These are phyloP conservation scores for Troides oblongomaculatus DNA, from an alignment of 2,888 invertebrate genomes.

Conservation along the genomic window DNA sequence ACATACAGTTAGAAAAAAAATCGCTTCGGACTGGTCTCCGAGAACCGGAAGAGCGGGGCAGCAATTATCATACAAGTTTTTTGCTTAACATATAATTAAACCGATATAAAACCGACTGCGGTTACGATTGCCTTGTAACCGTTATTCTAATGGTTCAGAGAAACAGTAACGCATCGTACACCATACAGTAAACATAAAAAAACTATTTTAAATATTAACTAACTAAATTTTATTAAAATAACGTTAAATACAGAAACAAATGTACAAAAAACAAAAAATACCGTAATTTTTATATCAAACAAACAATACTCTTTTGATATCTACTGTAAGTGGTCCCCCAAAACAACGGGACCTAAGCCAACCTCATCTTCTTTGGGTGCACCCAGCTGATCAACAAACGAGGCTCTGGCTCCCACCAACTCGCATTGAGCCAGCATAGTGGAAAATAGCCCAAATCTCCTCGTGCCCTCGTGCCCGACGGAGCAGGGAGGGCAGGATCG, in stretches of 20 bases:
- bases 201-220: neutral
- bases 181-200: neutral
- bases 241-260: neutral
- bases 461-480: no score
- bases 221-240: neutral
- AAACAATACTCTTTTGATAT: no score
- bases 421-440: no score
- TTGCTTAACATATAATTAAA: conserved; percentile 41
- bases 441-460: no score
- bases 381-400: no score
- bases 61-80: conserved; percentile 37
- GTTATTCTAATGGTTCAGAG: conserved; percentile 37
- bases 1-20: conserved; percentile 11
- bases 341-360: no score
- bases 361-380: no score
- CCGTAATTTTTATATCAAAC: no score
- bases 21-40: conserved; percentile 11
- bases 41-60: conserved; percentile 27
- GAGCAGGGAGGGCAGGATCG: no score
- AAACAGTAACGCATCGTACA: conserved; percentile 28
- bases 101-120: conserved; percentile 38
- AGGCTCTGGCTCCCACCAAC: no score
- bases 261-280: neutral
- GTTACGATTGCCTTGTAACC: conserved; percentile 32
- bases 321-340: no score